Evolutionary conservation across 2,888 invertebrate genomes (phyloP), one percentile per base, ranked within the genome.

Genomic region (Hypomecis punctinalis): DNA sequence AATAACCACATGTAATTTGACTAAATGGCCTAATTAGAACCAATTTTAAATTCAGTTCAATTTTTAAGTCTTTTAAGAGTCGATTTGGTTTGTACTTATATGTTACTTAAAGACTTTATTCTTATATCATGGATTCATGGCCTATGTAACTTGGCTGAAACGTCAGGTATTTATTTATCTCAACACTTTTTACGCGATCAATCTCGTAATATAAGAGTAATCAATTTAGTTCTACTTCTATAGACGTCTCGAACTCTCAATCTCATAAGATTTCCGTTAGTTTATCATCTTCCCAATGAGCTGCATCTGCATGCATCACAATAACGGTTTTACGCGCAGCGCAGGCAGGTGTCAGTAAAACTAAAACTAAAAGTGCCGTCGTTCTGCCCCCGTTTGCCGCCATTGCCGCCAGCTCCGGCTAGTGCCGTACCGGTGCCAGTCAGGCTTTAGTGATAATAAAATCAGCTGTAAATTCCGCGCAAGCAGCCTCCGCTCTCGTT

Each of bases 361-460:
- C 63, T 56, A 39, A 57, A 61, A 64, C 63, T 56, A 39, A 57
- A 63, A 67, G 48, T 64, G 61, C 59, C 59, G 49, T 23, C 53
- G 55, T 54, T 36, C 39, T 46, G 43, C 60, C 11, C 23, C 23
- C 39, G 40, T 40, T 5, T 13, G 10, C 4, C 6, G 56, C 42
- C 52, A 46, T 39, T 13, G 11, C 11, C 9, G 40, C 13, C 43
- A 43, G 54, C 8, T 36, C 53, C 35, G n/a, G 49, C 36, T 37
- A 11, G 11, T 35, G 53, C 45, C 42, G 13, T 3, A 13, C 11
- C 36, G 35, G 9, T 33, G 58, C 48, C 56, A 48, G 55, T 39
- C 65, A 47, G 37, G 48, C 47, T 67, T 68, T 69, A 71, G 39
- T 63, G 67, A 63, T 63, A 69, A 13, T 71, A 68, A 71, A 69